Base-by-base conservation (phyloP, 2,797 vertebrate species). In the Xenopus petersii region DNA sequence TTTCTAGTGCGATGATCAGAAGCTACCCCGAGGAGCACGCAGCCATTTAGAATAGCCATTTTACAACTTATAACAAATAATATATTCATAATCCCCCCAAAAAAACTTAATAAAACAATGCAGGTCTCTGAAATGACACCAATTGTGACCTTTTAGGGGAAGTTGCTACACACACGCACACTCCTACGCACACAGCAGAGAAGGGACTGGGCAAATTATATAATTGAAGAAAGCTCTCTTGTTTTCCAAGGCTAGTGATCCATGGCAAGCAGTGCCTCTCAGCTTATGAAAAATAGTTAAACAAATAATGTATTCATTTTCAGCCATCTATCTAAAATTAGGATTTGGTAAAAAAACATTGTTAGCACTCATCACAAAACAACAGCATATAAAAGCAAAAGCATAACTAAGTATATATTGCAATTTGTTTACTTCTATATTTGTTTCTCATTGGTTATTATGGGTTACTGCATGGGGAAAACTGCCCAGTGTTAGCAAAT, bases 201-300 rank as follows among this genome's bases (percentile, higher is more conserved):
- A 24, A 56, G 17, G 63, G 42, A 60, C 17, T 59, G 36, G 70
- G 47, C 55, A 66, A 49, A 55, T 71, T 63, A 77, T 51, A 58
- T 66, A 74, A 68, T 48, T 30, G 60, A 62, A 51, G 60, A 62
- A 26, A 33, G 58, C 5, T 42, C 36, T 42, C 36, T 79, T 17
- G 56, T 67, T 71, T 73, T n/a, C n/a, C 61, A 79, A 70, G 76
- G 36, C 56, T 64, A 72, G 64, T 75, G 75, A 74, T 71, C 51
- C 74, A 79, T 67, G 24, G 1, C 17, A 70, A 67, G 51, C 17
- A 55, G 26, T 62, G 77, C 67, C 67, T 62, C 55, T 13, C 15
- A 66, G 77, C 71, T 47, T 61, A 65, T 74, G 71, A 79, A 56
- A 67, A 74, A 74, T 70, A 74, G 66, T 79, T 74, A 74, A 74